Conservation (phyloP, 2,113 vertebrate genomes). For the Myotis brandtii region DNA sequence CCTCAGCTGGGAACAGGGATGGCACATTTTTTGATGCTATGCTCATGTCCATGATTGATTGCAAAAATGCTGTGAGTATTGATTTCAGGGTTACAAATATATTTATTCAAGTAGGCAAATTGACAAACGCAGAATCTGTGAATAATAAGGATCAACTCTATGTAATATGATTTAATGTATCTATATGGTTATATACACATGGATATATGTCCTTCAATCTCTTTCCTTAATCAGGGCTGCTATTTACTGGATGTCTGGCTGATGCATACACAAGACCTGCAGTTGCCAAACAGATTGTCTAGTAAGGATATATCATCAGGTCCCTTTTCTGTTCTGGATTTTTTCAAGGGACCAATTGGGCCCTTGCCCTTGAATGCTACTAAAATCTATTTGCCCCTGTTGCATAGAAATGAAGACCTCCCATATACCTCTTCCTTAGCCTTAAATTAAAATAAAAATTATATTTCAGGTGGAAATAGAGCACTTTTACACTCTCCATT, state of each 20-base stretch:
- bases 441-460: constrained; percentile 27
- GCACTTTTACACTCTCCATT: background rate
- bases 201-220: background rate
- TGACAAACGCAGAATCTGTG: background rate
- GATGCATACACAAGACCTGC: rapidly evolving
- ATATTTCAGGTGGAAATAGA: background rate
- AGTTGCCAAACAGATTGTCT: background rate
- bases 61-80: background rate
- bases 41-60: background rate
- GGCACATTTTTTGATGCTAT: background rate
- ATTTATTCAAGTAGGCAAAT: background rate
- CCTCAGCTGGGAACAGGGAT: background rate
- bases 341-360: background rate
- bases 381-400: background rate
- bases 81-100: background rate
- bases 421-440: background rate
- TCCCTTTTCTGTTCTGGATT: background rate
- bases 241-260: background rate
- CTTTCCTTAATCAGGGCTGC: background rate
- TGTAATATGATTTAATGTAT: background rate
- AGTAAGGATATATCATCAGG: background rate
- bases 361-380: background rate
- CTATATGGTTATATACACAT: background rate
- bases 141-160: background rate
- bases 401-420: background rate